phyloP scores from a whole-genome alignment of 2,888 invertebrate genomes.

The Deladenus siricidicola region DNA sequence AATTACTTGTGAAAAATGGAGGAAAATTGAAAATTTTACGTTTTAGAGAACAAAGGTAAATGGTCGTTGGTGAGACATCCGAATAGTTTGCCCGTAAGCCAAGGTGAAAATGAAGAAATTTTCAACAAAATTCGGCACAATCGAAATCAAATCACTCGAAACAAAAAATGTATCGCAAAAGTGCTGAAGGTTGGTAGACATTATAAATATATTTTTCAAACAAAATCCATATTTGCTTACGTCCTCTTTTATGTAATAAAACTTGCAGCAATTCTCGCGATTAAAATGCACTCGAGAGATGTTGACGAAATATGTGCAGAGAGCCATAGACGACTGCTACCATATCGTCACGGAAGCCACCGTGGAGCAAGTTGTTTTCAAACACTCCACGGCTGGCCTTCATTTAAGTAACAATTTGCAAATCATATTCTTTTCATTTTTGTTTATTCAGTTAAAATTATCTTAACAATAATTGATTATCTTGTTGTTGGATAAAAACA shows the following conservation, averaged over 20 bases:
- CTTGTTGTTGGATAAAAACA: too few species aligned
- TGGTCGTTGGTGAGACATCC: too few species aligned
- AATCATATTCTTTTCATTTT: too few species aligned
- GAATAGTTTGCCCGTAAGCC: too few species aligned
- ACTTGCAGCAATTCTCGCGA: background rate
- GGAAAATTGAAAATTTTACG: too few species aligned
- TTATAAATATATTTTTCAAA: background rate
- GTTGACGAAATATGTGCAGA: background rate
- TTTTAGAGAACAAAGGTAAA: too few species aligned
- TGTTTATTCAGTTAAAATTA: too few species aligned
- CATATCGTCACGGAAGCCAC: constrained; percentile 18
- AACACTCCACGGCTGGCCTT: constrained; percentile 9
- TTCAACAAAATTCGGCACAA: too few species aligned
- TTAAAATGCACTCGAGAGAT: background rate
- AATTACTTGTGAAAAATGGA: too few species aligned
- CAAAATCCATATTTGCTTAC: background rate
- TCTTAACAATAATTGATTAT: too few species aligned
- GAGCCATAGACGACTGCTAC: constrained; percentile 11
- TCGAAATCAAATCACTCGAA: background rate
- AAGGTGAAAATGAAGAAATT: too few species aligned
- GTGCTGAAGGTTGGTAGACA: background rate
- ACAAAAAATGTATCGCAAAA: background rate
- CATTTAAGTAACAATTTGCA: constrained; percentile 16
- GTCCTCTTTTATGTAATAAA: background rate
- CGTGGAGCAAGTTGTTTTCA: constrained; percentile 19